Conservation (phyloP, 1,140 invertebrate species). For the Pseudomyrmex pallidus region DNA sequence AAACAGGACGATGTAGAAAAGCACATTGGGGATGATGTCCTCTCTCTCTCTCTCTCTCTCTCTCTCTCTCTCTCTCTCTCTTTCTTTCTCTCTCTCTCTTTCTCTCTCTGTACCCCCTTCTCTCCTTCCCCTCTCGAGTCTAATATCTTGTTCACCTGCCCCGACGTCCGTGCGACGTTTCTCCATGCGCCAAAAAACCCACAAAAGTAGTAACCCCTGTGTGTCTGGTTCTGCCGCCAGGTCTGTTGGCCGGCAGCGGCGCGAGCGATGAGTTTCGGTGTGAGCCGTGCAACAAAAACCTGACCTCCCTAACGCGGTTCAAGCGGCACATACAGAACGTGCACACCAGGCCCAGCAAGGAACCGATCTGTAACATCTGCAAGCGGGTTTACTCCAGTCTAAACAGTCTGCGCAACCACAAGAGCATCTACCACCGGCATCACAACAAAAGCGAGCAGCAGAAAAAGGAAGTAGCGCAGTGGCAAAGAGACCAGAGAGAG, state of each 20-base stretch:
- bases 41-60: slow-evolving; percentile 10
- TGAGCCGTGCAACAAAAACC: slow-evolving; percentile 95
- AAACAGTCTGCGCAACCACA: slow-evolving; percentile 94
- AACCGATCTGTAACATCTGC: slow-evolving; percentile 95
- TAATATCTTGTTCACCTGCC: slow-evolving; percentile 49
- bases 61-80: background rate
- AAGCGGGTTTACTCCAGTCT: slow-evolving; percentile 94
- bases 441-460: slow-evolving; percentile 83
- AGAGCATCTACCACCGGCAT: slow-evolving; percentile 93
- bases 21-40: slow-evolving; percentile 46
- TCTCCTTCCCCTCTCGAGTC: slow-evolving; percentile 5
- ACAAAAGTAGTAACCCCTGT: slow-evolving; percentile 83
- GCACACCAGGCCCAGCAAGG: slow-evolving; percentile 93
- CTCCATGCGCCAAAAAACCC: slow-evolving; percentile 64
- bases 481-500: slow-evolving; percentile 76
- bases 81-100: background rate
- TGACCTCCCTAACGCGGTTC: slow-evolving; percentile 92
- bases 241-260: slow-evolving; percentile 85
- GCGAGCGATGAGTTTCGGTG: slow-evolving; percentile 92
- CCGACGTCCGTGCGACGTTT: slow-evolving; percentile 57
- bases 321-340: slow-evolving; percentile 95
- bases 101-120: background rate
- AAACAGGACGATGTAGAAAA: slow-evolving; percentile 50
- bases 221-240: slow-evolving; percentile 85
- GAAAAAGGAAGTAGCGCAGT: slow-evolving; percentile 80